Evolutionary conservation across 2,888 invertebrate species (phyloP).

Genomic region (Polyploca ridens): DNA sequence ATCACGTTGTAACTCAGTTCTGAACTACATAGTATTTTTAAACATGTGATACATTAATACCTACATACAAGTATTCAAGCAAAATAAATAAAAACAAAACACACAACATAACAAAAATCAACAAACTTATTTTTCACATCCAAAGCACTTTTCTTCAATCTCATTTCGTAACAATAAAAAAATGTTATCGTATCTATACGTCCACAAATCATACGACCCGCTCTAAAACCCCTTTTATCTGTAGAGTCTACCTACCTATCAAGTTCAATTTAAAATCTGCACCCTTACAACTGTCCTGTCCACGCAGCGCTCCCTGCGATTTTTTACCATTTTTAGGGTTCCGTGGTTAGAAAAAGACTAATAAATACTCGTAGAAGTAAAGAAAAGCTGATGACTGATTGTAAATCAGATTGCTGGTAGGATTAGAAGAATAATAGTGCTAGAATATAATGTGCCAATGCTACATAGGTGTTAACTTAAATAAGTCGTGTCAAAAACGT

Average conservation of each 20-base stretch:
- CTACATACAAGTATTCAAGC: neutral
- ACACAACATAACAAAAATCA: constrained; percentile 13
- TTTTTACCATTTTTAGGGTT: constrained; percentile 28
- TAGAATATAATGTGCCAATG: no score
- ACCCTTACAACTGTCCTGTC: constrained; percentile 57
- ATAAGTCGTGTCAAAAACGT: no score
- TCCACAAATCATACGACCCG: constrained; percentile 59
- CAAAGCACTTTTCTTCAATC: constrained; percentile 10
- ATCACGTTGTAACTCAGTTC: no score
- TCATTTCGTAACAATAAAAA: constrained; percentile 43
- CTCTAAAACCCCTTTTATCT: constrained; percentile 42
- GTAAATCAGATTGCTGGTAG: no score
- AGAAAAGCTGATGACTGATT: no score
- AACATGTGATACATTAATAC: no score
- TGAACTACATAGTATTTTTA: no score
- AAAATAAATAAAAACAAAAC: constrained; percentile 6
- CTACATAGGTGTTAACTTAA: no score
- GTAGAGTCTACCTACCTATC: constrained; percentile 49
- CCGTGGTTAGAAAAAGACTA: neutral
- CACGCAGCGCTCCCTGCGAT: constrained; percentile 37
- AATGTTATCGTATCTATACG: constrained; percentile 55
- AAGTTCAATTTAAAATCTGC: constrained; percentile 65
- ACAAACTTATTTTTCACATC: neutral
- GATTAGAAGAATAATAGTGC: no score
- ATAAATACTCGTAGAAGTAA: no score